These are phyloP conservation scores for Upupa epops DNA, from an alignment of 2,113 vertebrate species.

Conservation along the genomic window DNA sequence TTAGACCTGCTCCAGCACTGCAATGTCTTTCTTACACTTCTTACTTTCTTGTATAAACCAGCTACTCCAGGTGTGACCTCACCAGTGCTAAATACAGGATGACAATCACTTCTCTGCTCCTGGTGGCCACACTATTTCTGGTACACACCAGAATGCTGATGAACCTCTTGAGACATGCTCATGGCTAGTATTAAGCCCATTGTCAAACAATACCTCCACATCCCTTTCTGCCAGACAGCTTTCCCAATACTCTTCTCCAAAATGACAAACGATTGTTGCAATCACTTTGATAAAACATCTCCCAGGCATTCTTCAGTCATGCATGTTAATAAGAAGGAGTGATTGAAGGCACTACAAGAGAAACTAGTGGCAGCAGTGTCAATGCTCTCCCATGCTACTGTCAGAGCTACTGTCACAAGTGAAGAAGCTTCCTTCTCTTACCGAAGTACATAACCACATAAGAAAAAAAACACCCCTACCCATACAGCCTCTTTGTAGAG, in stretches of 20 bases:
- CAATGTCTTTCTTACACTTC: too few species aligned
- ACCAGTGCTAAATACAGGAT: too few species aligned
- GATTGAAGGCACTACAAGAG: neutral
- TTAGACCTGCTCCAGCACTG: too few species aligned
- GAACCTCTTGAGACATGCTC: too few species aligned
- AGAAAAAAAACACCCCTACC: neutral
- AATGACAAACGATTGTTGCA: neutral
- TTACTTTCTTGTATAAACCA: too few species aligned
- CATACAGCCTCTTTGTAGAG: neutral
- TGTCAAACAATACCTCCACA: too few species aligned
- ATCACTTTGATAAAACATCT: neutral
- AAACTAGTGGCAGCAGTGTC: neutral
- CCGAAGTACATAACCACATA: neutral
- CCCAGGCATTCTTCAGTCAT: neutral
- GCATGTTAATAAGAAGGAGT: neutral
- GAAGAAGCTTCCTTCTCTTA: neutral
- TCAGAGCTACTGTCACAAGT: neutral
- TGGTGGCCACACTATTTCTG: too few species aligned
- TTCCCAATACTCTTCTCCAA: neutral
- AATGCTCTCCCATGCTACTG: neutral
- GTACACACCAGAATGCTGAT: too few species aligned
- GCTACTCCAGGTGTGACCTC: too few species aligned
- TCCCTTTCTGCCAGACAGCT: too few species aligned
- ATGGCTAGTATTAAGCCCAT: too few species aligned
- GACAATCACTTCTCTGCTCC: too few species aligned